phyloP scores from a whole-genome alignment of 2,113 vertebrate species.

The Halcyon senegalensis region DNA sequence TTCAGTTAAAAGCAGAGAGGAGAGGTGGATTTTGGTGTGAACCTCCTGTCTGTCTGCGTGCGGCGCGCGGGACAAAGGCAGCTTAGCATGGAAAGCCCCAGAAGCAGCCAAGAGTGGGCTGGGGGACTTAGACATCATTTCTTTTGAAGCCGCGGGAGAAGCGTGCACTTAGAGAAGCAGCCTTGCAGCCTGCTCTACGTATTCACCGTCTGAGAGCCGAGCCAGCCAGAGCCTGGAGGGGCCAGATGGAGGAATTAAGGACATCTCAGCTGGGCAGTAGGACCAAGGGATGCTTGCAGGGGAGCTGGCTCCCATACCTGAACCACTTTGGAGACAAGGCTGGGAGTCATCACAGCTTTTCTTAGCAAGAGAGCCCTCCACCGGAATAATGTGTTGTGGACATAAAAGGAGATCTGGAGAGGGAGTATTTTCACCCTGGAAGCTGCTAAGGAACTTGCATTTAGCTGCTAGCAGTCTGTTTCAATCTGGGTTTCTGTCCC shows the following conservation, averaged over 20 bases:
- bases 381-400: constrained; percentile 55
- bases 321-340: constrained; percentile 17
- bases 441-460: constrained; percentile 39
- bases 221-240: constrained; percentile 37
- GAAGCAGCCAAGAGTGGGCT: neutral
- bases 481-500: constrained; percentile 46
- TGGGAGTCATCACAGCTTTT: constrained; percentile 55
- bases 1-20: constrained; percentile 19
- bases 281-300: constrained; percentile 14
- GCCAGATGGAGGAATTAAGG: constrained; percentile 63
- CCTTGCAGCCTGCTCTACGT: neutral
- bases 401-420: constrained; percentile 61
- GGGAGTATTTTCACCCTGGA: constrained; percentile 52
- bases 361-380: constrained; percentile 70
- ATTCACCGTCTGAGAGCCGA: neutral
- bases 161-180: neutral
- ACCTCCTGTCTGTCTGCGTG: constrained; percentile 26
- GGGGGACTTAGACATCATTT: neutral
- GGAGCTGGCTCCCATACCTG: constrained; percentile 44
- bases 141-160: neutral
- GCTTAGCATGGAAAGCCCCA: neutral
- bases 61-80: neutral
- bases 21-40: constrained; percentile 55
- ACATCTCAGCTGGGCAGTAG: constrained; percentile 59
- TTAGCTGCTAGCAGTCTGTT: constrained; percentile 55